Base-by-base conservation (phyloP, 2,888 invertebrate species). In the Thecophora atra region DNA sequence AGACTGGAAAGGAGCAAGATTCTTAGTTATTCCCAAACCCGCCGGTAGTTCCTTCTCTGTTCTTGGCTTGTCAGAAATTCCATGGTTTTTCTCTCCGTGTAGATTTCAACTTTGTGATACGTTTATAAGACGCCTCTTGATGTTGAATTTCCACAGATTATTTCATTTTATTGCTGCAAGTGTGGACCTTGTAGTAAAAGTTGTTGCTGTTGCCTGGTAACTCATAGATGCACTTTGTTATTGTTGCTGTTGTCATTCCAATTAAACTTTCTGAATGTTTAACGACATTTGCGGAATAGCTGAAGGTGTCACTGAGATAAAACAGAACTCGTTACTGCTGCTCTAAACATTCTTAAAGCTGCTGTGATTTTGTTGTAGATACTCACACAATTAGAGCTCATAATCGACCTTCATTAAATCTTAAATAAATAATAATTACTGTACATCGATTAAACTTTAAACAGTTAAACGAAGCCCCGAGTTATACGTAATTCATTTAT, bases 391-490 rank as follows among this genome's bases (percentile, higher is more conserved):
- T 30, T 30, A 11, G 19, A 60, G 28, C 17, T 30, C 7, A 30
- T 60, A 15, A 30, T 19, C 60, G 24, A 30, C 60, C 30, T 60
- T 30, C 28, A n/a, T 60, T 17, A 60, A n/a, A 60, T n/a, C 26
- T 60, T 60, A 11, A n/a, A 6, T 60, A 60, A 60, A 60, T 60
- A n/a, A 30, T 60, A 28, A 60, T 1, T 37, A 37, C 37, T 60
- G 15, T 26, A 15, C 17, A 15, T 60, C 30, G n/a, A n/a, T 60
- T 60, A 60, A 60, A 60, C 26, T 30, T 60, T 60, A 60, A 60
- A 60, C 26, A 47, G 47, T n/a, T 47, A n/a, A 47, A 11, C 15
- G 47, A 3, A 3, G 4, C 3, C 47, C 17, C 13, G 17, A 37
- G 37, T 37, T 37, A 37, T 37, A 37, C 37, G 6, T 11, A 37